Conservation (phyloP, 2,797 vertebrate genomes). For the Dermochelys coriacea region DNA sequence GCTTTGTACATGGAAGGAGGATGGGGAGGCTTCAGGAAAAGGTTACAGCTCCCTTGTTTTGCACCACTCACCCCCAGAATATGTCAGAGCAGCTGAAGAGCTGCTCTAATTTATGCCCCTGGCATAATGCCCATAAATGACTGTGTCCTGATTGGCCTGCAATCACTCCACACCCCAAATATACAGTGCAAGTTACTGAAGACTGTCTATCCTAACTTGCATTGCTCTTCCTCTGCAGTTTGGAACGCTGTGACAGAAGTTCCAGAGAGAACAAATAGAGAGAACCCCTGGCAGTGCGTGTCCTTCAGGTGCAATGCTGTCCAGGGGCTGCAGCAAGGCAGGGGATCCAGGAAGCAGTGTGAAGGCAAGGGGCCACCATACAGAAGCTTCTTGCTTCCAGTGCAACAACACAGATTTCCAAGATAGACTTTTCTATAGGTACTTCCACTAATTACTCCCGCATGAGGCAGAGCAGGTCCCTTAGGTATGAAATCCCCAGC, state of each 20-base stretch:
- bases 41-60: background rate
- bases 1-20: background rate
- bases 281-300: background rate
- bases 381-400: background rate
- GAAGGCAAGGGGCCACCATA: background rate
- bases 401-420: background rate
- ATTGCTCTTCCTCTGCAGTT: background rate
- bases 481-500: background rate
- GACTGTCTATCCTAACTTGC: background rate
- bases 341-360: background rate
- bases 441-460: background rate
- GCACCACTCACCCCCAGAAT: background rate
- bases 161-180: background rate
- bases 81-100: background rate
- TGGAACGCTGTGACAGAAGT: background rate
- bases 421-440: background rate
- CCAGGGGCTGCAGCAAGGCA: background rate
- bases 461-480: background rate
- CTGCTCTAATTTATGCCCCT: background rate
- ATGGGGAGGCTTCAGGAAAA: background rate
- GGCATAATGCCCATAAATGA: background rate
- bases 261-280: background rate
- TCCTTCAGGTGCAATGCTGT: background rate
- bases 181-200: background rate
- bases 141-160: background rate